Base-by-base conservation (phyloP, 2,113 vertebrate species). In the Neodontobutis hainanensis region DNA sequence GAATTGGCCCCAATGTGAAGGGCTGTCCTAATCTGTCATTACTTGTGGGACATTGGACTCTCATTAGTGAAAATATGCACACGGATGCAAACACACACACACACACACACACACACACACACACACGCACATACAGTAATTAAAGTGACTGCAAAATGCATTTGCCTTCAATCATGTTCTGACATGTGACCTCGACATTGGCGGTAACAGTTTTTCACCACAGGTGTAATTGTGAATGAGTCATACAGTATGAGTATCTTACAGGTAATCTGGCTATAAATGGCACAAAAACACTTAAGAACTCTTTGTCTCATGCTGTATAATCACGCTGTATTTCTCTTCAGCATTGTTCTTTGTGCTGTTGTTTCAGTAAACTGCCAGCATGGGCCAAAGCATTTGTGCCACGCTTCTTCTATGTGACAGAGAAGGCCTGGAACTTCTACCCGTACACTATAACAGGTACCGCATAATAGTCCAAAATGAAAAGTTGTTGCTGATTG, bases 371-470 rank as follows among this genome's bases (percentile, higher is more conserved):
- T 68, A 94, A 94, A 83, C 86, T 94, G 36, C 93, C 93, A 0
- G 62, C 83, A 19, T 94, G 93, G 93, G 83, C 74, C 5, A 90
- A 82, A 73, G 65, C 82, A 4, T 92, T 94, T 69, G 87, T 92
- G 32, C 93, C 93, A 0, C 86, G 89, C 58, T 70, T 91, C 77
- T 94, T 94, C 82, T 94, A 94, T 6, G 79, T 94, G 79, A 94
- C 90, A 6, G 93, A 94, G 76, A 94, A 90, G 43, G 92, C 93
- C 73, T 94, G 93, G 93, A 94, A 94, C 83, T 93, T 93, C 75
- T 94, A 94, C 71, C 93, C 93, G 0, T 92, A 87, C 81, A 94
- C 93, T n/a, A 83, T 94, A 58, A 94, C 93, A 85, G 93, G 93
- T 94, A 61, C 27, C 49, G n/a, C 12, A 50, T 27, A 27, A 27